phyloP scores from a whole-genome alignment of 2,888 invertebrate genomes.

The Bembecia ichneumoniformis region DNA sequence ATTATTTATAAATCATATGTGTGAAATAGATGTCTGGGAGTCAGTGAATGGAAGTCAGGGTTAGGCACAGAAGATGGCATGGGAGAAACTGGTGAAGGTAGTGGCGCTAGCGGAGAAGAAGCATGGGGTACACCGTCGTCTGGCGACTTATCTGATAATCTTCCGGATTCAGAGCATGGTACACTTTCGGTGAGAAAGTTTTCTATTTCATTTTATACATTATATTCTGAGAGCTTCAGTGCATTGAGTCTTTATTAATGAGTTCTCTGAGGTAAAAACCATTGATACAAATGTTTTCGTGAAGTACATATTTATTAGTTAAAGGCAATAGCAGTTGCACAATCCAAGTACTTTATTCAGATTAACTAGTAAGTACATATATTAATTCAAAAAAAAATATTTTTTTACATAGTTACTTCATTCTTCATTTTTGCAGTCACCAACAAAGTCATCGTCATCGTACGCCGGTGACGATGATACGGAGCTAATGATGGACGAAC shows the following conservation, averaged over 20 bases:
- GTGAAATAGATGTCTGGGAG: conserved; percentile 55
- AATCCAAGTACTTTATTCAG: too few species aligned
- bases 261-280: too few species aligned
- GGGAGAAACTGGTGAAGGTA: conserved; percentile 78
- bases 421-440: conserved; percentile 64
- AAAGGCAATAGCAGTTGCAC: too few species aligned
- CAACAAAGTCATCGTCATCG: conserved; percentile 76
- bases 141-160: conserved; percentile 85
- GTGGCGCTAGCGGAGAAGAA: conserved; percentile 88
- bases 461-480: conserved; percentile 83
- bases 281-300: too few species aligned
- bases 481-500: conserved; percentile 86
- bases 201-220: neutral
- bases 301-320: too few species aligned
- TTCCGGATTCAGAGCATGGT: conserved; percentile 78
- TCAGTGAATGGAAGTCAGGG: conserved; percentile 71
- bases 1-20: neutral
- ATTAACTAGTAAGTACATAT: too few species aligned
- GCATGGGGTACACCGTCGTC: conserved; percentile 93
- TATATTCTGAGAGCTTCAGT: too few species aligned
- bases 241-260: too few species aligned
- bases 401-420: too few species aligned
- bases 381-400: too few species aligned
- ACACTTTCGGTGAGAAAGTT: conserved; percentile 71
- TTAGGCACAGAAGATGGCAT: conserved; percentile 75